Evolutionary conservation across 2,888 invertebrate species (phyloP), one percentile per base, ranked within the genome.

Genomic region (Epiblema foenella): DNA sequence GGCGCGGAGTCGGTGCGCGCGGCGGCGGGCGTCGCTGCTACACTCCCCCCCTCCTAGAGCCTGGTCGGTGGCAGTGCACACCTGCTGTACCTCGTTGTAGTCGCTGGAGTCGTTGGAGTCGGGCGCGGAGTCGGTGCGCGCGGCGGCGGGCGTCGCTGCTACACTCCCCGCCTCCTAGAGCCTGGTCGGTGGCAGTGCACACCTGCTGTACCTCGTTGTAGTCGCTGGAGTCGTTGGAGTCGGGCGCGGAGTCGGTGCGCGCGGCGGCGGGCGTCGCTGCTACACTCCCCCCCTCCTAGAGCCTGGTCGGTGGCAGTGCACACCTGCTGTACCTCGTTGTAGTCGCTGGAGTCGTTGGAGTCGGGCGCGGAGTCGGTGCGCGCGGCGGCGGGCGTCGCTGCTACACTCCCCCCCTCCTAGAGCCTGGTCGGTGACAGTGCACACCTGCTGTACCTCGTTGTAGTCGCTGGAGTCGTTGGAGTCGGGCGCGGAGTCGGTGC

Each of bases 71-170:
- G n/a, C n/a, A n/a, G n/a, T n/a, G n/a, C 37, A 37, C 37, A 10
- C 37, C 9, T 46, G 46, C 1, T n/a, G 20, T 60, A 93, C 93
- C 89, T 94, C 93, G 77, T 91, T 93, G 80, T 90, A 93, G 76
- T 94, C 92, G 78, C 94, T 94, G 76, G 91, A 91, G 80, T 95
- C 95, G 56, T 93, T 93, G 57, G 94, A 94, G 77, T 94, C 93
- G 0, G 94, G 92, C 75, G 89, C 87, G 74, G 90, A 90, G 83
- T 91, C 91, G 0, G 85, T 81, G 12, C 87, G 79, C 42, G 83
- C 81, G 29, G 81, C 72, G 24, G 86, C 83, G 1, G 86, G 79
- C 5, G 73, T 91, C 91, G 75, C 93, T 87, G 74, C 85, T 90
- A 77, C 82, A 89, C 79, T 87, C 94, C 78, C 93, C 78, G 87